Evolutionary conservation across 2,888 invertebrate genomes (phyloP).

Genomic region (Nymphalis urticae): DNA sequence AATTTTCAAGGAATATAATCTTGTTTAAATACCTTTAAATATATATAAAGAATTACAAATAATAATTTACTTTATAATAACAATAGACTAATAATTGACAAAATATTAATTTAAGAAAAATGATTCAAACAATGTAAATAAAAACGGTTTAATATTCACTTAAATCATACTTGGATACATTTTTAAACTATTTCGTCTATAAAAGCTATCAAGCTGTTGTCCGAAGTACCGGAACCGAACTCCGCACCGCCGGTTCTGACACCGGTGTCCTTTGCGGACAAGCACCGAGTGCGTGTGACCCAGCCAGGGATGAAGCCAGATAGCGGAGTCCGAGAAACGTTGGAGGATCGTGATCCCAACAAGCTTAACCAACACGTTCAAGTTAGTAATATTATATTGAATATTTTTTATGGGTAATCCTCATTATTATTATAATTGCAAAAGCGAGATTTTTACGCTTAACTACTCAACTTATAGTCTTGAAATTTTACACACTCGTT

Average conservation of each 20-base stretch:
- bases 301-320: slow-evolving; percentile 60
- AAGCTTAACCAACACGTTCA: slow-evolving; percentile 86
- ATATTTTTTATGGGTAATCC: too few species aligned
- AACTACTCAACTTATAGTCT: too few species aligned
- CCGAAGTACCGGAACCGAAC: slow-evolving; percentile 51
- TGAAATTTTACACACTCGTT: too few species aligned
- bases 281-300: slow-evolving; percentile 54
- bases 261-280: slow-evolving; percentile 43
- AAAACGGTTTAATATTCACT: background rate
- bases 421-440: too few species aligned
- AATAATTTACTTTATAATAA: background rate
- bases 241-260: slow-evolving; percentile 46
- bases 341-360: slow-evolving; percentile 87
- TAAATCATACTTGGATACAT: too few species aligned
- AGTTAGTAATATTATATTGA: slow-evolving; percentile 65
- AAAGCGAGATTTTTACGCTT: too few species aligned
- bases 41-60: background rate
- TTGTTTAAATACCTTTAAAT: background rate
- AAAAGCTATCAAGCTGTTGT: slow-evolving; percentile 51
- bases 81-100: too few species aligned
- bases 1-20: background rate
- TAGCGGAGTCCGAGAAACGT: slow-evolving; percentile 67
- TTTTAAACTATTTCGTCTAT: background rate
- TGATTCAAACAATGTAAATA: background rate
- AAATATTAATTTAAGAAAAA: background rate